A percentile compares a stretch with the other conserved stretches of the same genome.
These are phyloP conservation scores for Sebastes umbrosus DNA, from an alignment of 2,797 vertebrate genomes.

Conservation along the genomic window DNA sequence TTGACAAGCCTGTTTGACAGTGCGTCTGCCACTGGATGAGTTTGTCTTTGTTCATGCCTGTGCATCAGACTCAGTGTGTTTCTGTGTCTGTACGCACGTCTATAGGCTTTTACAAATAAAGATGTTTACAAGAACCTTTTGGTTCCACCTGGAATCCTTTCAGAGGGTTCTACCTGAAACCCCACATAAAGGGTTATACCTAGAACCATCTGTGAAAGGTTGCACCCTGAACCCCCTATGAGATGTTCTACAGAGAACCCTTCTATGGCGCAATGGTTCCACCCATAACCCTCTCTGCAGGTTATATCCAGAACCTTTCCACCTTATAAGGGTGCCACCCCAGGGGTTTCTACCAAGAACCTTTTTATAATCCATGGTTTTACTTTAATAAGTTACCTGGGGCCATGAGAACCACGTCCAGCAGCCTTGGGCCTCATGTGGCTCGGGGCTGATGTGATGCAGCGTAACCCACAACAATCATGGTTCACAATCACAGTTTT, in stretches of 20 bases:
- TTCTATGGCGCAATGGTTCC: background rate
- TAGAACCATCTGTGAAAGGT: too few relatives aligned
- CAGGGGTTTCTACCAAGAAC: background rate
- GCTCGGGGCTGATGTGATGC: too few relatives aligned
- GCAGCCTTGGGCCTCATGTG: too few relatives aligned
- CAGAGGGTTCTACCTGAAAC: too few relatives aligned
- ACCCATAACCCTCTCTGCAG: background rate
- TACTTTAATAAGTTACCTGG: too few relatives aligned
- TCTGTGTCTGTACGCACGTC: background rate
- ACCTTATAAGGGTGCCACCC: background rate
- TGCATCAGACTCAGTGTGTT: background rate
- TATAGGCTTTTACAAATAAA: background rate
- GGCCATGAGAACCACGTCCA: too few relatives aligned
- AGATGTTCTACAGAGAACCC: background rate
- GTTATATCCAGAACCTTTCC: background rate
- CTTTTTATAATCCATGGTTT: background rate
- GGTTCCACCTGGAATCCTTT: too few relatives aligned
- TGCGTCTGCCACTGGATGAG: background rate
- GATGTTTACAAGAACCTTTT: background rate
- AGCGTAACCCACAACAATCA: too few relatives aligned
- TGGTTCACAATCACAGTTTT: too few relatives aligned
- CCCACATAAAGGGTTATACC: too few relatives aligned
- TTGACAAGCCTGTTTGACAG: conserved; percentile 6
- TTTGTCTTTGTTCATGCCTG: conserved; percentile 4
- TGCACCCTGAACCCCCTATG: background rate